Evolutionary conservation across 1,140 invertebrate genomes (phyloP).

Genomic region (Zaprionus africanus): DNA sequence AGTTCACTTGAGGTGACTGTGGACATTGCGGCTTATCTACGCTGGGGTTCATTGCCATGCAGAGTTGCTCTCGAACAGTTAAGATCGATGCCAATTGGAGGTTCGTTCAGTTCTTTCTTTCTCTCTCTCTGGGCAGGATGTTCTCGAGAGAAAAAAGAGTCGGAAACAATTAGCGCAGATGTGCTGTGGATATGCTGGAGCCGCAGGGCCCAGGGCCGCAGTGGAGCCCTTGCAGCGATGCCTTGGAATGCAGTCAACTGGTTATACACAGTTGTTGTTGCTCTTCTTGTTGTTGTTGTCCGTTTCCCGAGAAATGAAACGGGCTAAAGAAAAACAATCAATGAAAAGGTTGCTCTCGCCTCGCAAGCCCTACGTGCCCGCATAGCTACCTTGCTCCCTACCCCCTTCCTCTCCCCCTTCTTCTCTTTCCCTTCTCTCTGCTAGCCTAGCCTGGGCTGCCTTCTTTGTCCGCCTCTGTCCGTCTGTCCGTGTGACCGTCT

Average conservation of each 20-base stretch:
- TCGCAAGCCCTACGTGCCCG: neutral
- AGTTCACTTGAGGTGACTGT: neutral
- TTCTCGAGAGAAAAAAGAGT: conserved; percentile 25
- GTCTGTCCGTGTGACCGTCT: neutral
- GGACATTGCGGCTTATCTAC: conserved; percentile 30
- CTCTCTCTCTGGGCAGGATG: neutral
- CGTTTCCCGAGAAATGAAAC: conserved; percentile 70
- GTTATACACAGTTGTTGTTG: conserved; percentile 37
- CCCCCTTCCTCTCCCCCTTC: neutral
- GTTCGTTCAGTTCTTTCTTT: neutral
- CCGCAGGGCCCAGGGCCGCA: neutral
- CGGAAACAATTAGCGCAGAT: conserved; percentile 69
- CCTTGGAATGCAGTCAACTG: conserved; percentile 70
- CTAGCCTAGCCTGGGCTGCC: neutral
- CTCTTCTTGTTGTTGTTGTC: conserved; percentile 38
- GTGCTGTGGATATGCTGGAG: conserved; percentile 8
- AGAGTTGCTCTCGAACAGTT: neutral
- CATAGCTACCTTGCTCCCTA: neutral
- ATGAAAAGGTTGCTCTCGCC: conserved; percentile 66
- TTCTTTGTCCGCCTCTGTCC: neutral
- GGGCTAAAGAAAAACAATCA: conserved; percentile 69
- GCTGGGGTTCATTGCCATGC: conserved; percentile 12
- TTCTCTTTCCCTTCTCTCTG: neutral
- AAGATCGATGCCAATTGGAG: conserved; percentile 1
- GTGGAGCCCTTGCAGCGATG: conserved; percentile 44